Evolutionary conservation across 2,113 vertebrate genomes (phyloP).

Genomic region (Pterocles orientalis): DNA sequence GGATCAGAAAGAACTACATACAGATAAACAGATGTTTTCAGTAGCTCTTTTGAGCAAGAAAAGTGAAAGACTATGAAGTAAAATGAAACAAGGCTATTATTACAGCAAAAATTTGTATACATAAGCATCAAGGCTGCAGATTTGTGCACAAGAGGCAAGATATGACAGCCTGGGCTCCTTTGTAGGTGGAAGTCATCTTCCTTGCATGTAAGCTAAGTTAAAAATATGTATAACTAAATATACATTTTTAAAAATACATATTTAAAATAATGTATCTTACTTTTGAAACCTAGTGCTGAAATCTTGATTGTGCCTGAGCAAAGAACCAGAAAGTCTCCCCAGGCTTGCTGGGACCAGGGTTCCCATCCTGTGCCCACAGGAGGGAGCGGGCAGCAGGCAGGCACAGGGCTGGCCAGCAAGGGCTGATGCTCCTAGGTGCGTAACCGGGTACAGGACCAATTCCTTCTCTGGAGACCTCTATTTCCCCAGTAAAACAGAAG

Average conservation of each 20-base stretch:
- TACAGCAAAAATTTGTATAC: background rate
- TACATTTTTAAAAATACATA: background rate
- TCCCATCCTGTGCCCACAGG: background rate
- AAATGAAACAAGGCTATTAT: background rate
- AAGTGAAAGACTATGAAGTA: background rate
- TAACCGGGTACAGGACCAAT: accelerated
- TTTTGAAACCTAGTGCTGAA: background rate
- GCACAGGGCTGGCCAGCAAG: background rate
- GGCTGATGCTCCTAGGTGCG: background rate
- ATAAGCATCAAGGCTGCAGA: background rate
- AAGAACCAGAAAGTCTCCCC: background rate
- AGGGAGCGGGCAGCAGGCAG: background rate
- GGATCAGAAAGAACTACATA: background rate
- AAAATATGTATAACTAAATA: background rate
- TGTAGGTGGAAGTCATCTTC: background rate
- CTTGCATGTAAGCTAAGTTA: background rate
- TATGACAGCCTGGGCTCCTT: background rate
- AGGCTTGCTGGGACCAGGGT: background rate
- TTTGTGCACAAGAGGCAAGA: background rate
- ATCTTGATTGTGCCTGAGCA: background rate
- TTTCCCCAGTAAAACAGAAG: background rate
- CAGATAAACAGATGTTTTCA: background rate
- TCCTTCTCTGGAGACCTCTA: background rate
- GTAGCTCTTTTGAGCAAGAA: background rate
- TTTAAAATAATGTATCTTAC: background rate